Percentiles rank a stretch among this genome's conserved stretches.
These are phyloP conservation scores for Trachops cirrhosus DNA, from an alignment of 2,797 vertebrate species.

Conservation along the genomic window DNA sequence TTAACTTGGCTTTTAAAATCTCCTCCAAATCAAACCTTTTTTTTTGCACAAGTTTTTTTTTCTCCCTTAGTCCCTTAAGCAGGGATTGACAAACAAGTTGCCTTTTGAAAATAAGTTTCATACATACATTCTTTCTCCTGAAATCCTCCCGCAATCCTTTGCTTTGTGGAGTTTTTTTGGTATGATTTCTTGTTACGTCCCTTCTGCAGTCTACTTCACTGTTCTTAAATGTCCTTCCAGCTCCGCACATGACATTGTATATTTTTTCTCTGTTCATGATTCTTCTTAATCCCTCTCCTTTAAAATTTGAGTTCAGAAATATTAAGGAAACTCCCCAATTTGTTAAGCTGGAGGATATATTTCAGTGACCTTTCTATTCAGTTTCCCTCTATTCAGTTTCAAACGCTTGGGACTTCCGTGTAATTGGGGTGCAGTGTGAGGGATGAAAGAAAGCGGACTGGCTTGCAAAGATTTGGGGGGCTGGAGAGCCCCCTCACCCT, in stretches of 20 bases:
- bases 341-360: not conserved
- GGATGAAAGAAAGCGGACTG: not conserved
- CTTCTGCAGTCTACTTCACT: not conserved
- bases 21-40: not conserved
- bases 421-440: not conserved
- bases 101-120: not conserved
- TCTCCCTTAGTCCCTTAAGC: not conserved
- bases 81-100: not conserved
- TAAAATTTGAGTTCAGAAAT: not conserved
- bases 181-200: not conserved
- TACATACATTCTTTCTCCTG: not conserved
- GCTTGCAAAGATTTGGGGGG: not conserved
- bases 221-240: not conserved
- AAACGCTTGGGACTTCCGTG: not conserved
- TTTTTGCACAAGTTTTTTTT: not conserved
- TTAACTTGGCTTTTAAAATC: slow-evolving; percentile 8
- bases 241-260: not conserved
- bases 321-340: slow-evolving; percentile 6
- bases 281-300: slow-evolving; percentile 26
- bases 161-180: not conserved
- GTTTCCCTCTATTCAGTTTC: not conserved
- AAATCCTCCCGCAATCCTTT: not conserved
- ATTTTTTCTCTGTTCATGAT: not conserved
- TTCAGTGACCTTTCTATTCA: not conserved
- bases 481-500: not conserved